Conservation (phyloP, 2,888 invertebrate genomes). For the Choristoneura rosaceana region DNA sequence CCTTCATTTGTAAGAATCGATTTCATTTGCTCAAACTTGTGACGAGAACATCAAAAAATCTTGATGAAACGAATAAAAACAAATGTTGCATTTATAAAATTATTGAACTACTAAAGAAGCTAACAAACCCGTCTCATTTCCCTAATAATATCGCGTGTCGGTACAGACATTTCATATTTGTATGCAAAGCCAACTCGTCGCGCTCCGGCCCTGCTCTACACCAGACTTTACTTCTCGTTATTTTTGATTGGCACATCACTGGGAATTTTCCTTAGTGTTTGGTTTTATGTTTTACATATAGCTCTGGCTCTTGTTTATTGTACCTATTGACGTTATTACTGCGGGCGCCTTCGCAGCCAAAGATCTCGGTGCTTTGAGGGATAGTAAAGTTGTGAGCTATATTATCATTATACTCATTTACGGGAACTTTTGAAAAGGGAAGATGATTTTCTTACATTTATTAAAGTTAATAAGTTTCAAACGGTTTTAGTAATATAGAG, state of each 20-base stretch:
- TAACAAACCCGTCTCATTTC: constrained; percentile 18
- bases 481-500: too few relatives aligned
- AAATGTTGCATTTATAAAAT: neutral
- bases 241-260: constrained; percentile 37
- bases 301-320: neutral
- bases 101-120: constrained; percentile 23
- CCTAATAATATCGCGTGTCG: constrained; percentile 19
- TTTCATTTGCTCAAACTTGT: too few relatives aligned
- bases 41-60: neutral
- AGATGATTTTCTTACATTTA: too few relatives aligned
- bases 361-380: too few relatives aligned
- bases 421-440: too few relatives aligned
- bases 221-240: constrained; percentile 39
- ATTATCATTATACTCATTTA: too few relatives aligned
- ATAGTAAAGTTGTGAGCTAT: too few relatives aligned
- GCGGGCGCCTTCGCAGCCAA: too few relatives aligned
- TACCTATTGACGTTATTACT: too few relatives aligned
- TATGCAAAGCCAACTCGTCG: constrained; percentile 30
- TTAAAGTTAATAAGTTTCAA: too few relatives aligned
- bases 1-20: too few relatives aligned
- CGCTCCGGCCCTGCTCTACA: constrained; percentile 18
- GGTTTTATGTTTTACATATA: neutral
- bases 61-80: neutral
- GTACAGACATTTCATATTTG: constrained; percentile 36
- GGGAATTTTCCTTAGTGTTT: constrained; percentile 27